Evolutionary conservation across 2,113 vertebrate genomes (phyloP), one percentile per base, ranked within the genome.

Genomic region (Sander lucioperca): DNA sequence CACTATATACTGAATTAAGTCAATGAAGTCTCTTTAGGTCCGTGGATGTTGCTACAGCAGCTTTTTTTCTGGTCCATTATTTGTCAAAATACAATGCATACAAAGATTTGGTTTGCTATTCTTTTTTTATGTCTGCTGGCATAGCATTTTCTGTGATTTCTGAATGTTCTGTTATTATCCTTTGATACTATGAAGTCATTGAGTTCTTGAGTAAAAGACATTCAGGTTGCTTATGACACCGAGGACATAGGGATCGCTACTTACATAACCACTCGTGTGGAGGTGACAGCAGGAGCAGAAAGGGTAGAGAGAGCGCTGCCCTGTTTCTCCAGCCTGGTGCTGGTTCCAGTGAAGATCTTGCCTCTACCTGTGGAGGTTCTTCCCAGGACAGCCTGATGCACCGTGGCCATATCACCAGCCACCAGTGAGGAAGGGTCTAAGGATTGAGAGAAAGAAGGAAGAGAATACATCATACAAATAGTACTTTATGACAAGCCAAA

Each of bases 251-350:
- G 27, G 19, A 25, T 16, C 4, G 16, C 4, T 16, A 85, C 93
- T 87, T 90, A 97, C 97, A 90, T 78, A 57, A 93, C 68, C 19
- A 89, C 78, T 4, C 86, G 89, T 23, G 87, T 90, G 18, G 94
- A 93, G 74, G 92, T 89, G 51, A 95, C 80, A 33, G 86, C 61
- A 48, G 89, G 75, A 57, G 84, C 71, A 4, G 79, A 90, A 45
- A 90, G 48, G 19, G 90, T 87, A 19, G 91, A 86, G 3, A 87
- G 87, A 6, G 86, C 67, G 10, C 11, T 36, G 56, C 57, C 82
- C 6, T 83, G 84, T 36, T 88, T 87, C 18, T 95, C 86, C 21
- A 90, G 56, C 15, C 88, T 90, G 18, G 64, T 83, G 63, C 82
- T 85, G 10, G 77, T 81, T 23, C 83, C 86, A 15, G 90, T 76